Evolutionary conservation across 1,140 invertebrate species (phyloP).

Genomic region (Phymastichus coffea): DNA sequence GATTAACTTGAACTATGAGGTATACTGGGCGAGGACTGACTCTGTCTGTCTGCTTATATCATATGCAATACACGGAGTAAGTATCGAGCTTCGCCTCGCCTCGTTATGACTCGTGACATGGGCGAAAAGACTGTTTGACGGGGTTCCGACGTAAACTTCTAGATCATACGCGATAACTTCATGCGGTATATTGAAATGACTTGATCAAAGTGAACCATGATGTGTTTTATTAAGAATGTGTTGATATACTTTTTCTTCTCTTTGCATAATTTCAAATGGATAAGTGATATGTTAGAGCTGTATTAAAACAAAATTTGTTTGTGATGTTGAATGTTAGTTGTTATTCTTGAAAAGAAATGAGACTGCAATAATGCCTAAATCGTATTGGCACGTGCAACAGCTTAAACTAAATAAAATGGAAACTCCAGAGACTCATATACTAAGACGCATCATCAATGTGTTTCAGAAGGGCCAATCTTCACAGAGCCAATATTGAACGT

Average conservation of each 20-base stretch:
- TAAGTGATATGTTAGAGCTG: neutral
- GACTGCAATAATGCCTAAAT: too few species aligned
- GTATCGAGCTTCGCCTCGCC: conserved; percentile 16
- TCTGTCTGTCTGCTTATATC: conserved; percentile 26
- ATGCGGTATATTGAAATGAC: too few species aligned
- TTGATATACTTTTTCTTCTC: too few species aligned
- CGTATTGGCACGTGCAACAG: too few species aligned
- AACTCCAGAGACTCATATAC: neutral
- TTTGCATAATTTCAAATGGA: neutral
- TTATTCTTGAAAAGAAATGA: neutral
- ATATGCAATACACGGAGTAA: conserved; percentile 30
- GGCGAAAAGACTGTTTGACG: neutral
- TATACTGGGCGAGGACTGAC: neutral
- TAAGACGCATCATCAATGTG: conserved; percentile 37
- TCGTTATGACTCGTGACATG: neutral
- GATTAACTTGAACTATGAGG: conserved; percentile 14
- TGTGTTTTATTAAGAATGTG: too few species aligned
- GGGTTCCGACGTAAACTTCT: neutral
- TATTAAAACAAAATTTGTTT: neutral
- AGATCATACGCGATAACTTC: too few species aligned
- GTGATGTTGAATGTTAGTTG: neutral
- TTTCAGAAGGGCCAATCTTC: conserved; percentile 72
- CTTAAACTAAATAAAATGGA: neutral
- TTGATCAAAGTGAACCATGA: too few species aligned
- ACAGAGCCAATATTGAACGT: conserved; percentile 80